Conservation (phyloP, 2,113 vertebrate species). For the Pyrgilauda ruficollis region DNA sequence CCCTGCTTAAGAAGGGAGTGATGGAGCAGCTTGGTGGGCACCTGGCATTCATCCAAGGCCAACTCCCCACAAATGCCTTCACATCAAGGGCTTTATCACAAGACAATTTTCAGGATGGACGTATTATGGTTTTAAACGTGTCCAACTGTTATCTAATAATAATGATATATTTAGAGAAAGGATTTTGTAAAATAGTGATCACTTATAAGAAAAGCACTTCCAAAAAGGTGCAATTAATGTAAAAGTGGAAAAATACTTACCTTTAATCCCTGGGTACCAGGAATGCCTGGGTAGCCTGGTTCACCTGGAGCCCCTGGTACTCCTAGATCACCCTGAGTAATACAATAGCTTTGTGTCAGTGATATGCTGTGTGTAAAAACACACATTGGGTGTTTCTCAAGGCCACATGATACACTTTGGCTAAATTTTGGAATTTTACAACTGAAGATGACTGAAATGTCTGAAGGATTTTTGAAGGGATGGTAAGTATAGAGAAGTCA, state of each 20-base stretch:
- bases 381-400: neutral
- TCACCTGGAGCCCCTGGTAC: constrained; percentile 78
- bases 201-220: neutral
- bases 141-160: neutral
- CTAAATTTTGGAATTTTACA: neutral
- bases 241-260: constrained; percentile 62
- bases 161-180: neutral
- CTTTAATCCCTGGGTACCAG: constrained; percentile 84
- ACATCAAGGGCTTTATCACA: neutral
- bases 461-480: neutral
- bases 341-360: constrained; percentile 33
- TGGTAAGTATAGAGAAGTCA: neutral
- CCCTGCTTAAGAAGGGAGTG: neutral
- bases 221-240: neutral
- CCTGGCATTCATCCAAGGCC: neutral
- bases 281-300: constrained; percentile 87
- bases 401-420: neutral
- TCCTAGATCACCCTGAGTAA: constrained; percentile 83
- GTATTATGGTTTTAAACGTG: neutral
- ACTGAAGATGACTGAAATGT: neutral
- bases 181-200: neutral
- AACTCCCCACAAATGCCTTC: neutral
- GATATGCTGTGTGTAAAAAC: neutral
- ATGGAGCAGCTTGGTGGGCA: neutral
- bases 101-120: neutral